Conservation (phyloP, 2,797 vertebrate genomes). For the Rhinogobio ventralis region DNA sequence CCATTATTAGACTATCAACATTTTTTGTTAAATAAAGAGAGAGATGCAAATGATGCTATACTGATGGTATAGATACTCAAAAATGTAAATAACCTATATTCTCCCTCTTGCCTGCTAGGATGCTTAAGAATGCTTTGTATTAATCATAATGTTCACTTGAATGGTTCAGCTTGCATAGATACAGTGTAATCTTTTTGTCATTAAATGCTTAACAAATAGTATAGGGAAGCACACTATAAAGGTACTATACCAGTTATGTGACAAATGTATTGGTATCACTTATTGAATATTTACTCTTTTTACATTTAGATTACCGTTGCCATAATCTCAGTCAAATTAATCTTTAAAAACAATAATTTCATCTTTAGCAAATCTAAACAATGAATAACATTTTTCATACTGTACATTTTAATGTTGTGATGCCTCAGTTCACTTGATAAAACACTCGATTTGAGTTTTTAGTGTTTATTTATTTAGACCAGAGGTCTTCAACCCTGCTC, state of each 20-base stretch:
- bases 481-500: too few species aligned
- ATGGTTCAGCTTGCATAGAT: neutral
- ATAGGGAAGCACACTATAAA: neutral
- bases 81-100: neutral
- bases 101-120: neutral
- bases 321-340: neutral
- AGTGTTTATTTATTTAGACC: neutral
- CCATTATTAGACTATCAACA: constrained; percentile 54
- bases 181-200: neutral
- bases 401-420: neutral
- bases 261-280: neutral
- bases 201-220: neutral
- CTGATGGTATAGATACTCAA: neutral
- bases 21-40: constrained; percentile 53
- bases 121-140: neutral
- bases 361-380: neutral
- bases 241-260: neutral
- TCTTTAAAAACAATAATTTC: neutral
- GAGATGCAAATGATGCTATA: neutral
- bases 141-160: neutral
- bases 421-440: neutral
- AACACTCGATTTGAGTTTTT: neutral
- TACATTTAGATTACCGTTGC: neutral
- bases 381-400: neutral
- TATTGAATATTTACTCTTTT: neutral